phyloP scores from a whole-genome alignment of 2,888 invertebrate genomes.

The Phlogophora meticulosa region DNA sequence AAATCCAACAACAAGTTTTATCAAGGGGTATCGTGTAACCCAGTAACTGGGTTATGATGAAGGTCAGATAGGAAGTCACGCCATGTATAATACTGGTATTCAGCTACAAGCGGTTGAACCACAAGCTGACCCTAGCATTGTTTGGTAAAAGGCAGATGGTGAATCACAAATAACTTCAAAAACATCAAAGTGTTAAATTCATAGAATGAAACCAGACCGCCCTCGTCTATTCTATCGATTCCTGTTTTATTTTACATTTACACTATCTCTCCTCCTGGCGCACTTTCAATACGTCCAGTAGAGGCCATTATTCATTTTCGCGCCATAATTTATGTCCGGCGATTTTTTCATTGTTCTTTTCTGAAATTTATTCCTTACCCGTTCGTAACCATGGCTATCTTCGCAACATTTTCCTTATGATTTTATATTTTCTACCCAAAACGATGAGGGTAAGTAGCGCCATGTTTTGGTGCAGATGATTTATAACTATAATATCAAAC shows the following conservation, averaged over 20 bases:
- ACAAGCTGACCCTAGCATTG: too few species aligned
- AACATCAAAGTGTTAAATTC: background rate
- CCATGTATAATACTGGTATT: too few species aligned
- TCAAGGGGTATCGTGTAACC: too few species aligned
- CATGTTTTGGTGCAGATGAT: background rate
- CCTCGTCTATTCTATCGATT: conserved; percentile 1
- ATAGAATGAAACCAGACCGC: background rate
- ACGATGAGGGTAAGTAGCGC: background rate
- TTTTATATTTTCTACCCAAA: conserved; percentile 30
- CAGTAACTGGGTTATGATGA: too few species aligned
- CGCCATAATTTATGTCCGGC: conserved; percentile 49
- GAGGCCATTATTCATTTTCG: conserved; percentile 55
- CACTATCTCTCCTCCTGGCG: conserved; percentile 26
- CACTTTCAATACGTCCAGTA: conserved; percentile 42
- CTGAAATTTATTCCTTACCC: conserved; percentile 46
- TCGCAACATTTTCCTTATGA: conserved; percentile 12
- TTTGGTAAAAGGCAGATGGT: too few species aligned
- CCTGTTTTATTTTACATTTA: conserved; percentile 51
- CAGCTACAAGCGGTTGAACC: too few species aligned
- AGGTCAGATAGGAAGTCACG: too few species aligned
- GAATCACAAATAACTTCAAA: too few species aligned
- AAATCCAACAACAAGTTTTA: too few species aligned
- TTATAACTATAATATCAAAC: background rate
- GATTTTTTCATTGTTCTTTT: conserved; percentile 52
- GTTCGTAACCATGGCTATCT: conserved; percentile 23